These are phyloP conservation scores for Carassius auratus DNA, from an alignment of 2,113 vertebrate species.

Conservation along the genomic window DNA sequence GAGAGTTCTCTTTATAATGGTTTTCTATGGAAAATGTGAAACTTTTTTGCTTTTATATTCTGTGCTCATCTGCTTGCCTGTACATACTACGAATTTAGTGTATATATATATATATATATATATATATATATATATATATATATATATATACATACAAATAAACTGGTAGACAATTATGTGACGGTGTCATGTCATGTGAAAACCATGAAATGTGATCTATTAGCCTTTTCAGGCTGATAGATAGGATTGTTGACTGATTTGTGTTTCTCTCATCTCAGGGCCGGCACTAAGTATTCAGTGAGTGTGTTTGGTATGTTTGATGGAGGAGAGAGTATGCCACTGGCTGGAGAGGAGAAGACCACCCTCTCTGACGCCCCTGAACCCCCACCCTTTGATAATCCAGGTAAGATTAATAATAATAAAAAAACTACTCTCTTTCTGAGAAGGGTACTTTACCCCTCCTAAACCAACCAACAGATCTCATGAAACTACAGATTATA, in stretches of 20 bases:
- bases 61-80: background rate
- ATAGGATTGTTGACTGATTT: background rate
- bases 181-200: background rate
- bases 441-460: background rate
- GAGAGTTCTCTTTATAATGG: background rate
- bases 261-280: constrained; percentile 72
- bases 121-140: too few relatives aligned
- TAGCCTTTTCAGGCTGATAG: background rate
- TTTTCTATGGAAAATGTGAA: background rate
- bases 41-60: background rate
- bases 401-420: constrained; percentile 66
- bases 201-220: background rate
- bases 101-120: too few relatives aligned
- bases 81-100: background rate
- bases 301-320: constrained; percentile 97
- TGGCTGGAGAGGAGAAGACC: constrained; percentile 96
- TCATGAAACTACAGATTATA: background rate
- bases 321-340: constrained; percentile 90
- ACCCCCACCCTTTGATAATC: constrained; percentile 44
- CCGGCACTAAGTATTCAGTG: constrained; percentile 92
- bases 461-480: background rate
- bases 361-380: constrained; percentile 86
- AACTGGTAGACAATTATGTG: background rate
- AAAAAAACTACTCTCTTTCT: background rate
- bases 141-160: background rate